Evolutionary conservation across 53 echinoderm and acorn worm genomes (phyloP), one percentile per base, ranked within the genome.

Genomic region (Holothuria leucospilota): DNA sequence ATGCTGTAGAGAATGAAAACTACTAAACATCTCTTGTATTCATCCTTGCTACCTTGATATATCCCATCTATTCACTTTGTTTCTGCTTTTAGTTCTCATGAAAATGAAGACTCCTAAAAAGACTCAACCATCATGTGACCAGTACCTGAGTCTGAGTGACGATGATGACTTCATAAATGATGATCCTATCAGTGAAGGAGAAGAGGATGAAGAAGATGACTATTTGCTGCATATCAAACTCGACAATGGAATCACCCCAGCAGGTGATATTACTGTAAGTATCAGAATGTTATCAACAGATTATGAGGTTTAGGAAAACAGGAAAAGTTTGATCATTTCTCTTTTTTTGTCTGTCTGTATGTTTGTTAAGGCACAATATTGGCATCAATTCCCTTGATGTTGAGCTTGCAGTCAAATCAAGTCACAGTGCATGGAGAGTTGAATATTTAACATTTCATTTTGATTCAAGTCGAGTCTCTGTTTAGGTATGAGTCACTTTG

Each of bases 101-200:
- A 59, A 26, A 51, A 79, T 79, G 30, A 79, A 58, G 49, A 79
- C 79, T 30, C 79, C 79, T 24, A 59, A 34, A 51, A 79, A 56
- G 59, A 49, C 59, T 1, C 62, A 60, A 30, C 21, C 71, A 6
- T 69, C 65, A 78, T 29, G 23, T 18, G 30, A 28, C 34, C 25
- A 84, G 12, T 86, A 86, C 28, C 63, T 20, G 14, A 46, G 46
- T 46, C 3, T 4, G 2, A 7, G 6, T 46, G 82, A 87, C 52
- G 61, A 34, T 63, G 91, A 93, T 27, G 88, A 88, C 83, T 96
- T 96, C 85, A 94, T 92, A 59, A 84, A 94, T 59, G 94, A 94
- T 42, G 73, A 62, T 0, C 95, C 95, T 2, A 52, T 92, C 15
- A 59, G 29, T 46, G 46, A 46, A 46, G 46, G 46, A 46, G 46